A percentile compares a stretch with the other conserved stretches of the same genome.
Conservation (phyloP, 2,113 vertebrate genomes). For the Oncorhynchus tshawytscha region DNA sequence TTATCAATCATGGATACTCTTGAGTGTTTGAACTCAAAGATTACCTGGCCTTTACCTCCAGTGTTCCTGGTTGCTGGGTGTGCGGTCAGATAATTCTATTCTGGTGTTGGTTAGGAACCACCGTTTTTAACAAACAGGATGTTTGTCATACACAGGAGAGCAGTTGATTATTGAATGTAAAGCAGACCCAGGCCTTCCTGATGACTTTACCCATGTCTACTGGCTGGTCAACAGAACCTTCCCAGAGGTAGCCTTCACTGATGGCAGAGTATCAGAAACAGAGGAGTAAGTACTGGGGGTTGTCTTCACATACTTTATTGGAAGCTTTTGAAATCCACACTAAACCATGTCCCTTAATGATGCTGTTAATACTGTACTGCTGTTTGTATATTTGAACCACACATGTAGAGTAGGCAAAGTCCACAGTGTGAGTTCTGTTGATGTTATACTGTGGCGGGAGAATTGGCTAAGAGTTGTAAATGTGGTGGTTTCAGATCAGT, state of each 20-base stretch:
- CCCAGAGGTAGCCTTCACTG: slow-evolving; percentile 61
- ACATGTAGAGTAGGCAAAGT: too few relatives aligned
- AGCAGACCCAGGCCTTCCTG: slow-evolving; percentile 40
- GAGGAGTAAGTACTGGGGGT: slow-evolving; percentile 56
- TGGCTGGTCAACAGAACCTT: slow-evolving; percentile 79
- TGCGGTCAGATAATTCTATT: not conserved
- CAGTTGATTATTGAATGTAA: slow-evolving; percentile 52
- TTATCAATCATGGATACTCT: not conserved
- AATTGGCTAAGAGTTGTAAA: not conserved
- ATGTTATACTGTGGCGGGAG: not conserved
- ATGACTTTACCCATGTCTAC: slow-evolving; percentile 67
- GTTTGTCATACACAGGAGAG: slow-evolving; percentile 39
- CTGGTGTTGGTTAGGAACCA: not conserved
- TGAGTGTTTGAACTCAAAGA: not conserved
- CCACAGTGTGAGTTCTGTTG: not conserved
- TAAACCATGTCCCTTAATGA: not conserved
- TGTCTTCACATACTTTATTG: not conserved
- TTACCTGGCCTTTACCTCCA: not conserved
- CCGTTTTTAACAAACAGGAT: not conserved
- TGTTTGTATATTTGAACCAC: too few relatives aligned
- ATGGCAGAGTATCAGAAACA: slow-evolving; percentile 57
- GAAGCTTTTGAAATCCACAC: not conserved
- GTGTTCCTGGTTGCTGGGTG: not conserved
- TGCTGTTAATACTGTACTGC: too few relatives aligned
- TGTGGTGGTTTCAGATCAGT: slow-evolving; percentile 41